These are phyloP conservation scores for Falco berigora DNA, from an alignment of 2,797 vertebrate species.

Conservation along the genomic window DNA sequence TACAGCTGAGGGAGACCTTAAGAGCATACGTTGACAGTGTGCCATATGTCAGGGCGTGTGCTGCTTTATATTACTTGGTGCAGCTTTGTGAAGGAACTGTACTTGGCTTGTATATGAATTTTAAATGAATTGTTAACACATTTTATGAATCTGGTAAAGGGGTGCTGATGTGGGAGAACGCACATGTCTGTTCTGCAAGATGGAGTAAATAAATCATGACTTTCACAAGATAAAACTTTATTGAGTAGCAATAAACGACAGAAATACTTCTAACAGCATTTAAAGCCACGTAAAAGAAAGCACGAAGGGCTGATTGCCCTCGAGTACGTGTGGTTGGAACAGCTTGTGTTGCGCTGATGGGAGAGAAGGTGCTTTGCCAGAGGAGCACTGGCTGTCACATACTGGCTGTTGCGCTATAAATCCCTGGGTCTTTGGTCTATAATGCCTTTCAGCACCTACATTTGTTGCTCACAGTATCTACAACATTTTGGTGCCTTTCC, in stretches of 20 bases:
- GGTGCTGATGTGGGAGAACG: not conserved
- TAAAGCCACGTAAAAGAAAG: conserved; percentile 38
- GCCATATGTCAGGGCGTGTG: not conserved
- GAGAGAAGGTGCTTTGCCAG: not conserved
- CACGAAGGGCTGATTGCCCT: not conserved
- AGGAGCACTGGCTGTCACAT: not conserved
- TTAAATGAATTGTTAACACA: conserved; percentile 64
- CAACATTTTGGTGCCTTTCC: not conserved
- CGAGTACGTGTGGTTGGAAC: not conserved
- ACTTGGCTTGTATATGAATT: not conserved
- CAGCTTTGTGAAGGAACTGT: not conserved
- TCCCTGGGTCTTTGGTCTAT: not conserved
- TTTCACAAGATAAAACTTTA: conserved; percentile 65
- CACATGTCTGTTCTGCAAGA: not conserved
- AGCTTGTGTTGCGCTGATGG: not conserved
- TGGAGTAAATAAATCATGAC: conserved; percentile 55
- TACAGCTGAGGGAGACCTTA: not conserved
- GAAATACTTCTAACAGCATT: conserved; percentile 27
- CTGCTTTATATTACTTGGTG: not conserved
- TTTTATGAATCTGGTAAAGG: conserved; percentile 64
- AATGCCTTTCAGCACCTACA: not conserved
- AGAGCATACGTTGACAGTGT: not conserved
- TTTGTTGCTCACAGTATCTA: not conserved
- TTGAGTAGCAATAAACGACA: conserved; percentile 56
- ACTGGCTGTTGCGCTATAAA: not conserved